Base-by-base conservation (phyloP, 2,888 invertebrate genomes). In the Mythimna albipuncta region DNA sequence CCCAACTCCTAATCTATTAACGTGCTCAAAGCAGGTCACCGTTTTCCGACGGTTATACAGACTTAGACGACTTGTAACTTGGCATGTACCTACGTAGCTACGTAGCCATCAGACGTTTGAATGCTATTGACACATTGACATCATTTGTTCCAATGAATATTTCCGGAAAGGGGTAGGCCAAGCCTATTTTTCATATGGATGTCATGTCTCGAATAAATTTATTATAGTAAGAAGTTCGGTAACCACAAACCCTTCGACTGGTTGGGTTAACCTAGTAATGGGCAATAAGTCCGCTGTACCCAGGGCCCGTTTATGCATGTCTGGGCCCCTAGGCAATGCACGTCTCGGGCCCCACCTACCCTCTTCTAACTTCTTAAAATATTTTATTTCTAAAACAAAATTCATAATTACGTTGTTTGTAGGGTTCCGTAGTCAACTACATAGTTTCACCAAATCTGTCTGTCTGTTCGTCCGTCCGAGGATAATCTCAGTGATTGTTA, bases 11-110 rank as follows among this genome's bases (percentile, higher is more conserved):
- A 91, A 92, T 93, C 92, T 93, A 92, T 93, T 92, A 91, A 91
- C 90, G 87, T 89, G 89, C 90, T 89, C 87, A 89, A 94, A 94
- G 89, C 94, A 91, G 95, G 95, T 95, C 95, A 94, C 92, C 92
- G 87, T 91, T 91, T 91, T 83, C 75, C 78, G 80, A 83, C 85
- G 88, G 75, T 70, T 62, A 59, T 82, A 84, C 76, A 86, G 79
- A 67, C 79, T 77, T 74, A 64, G 64, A 82, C 75, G 71, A 67
- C 64, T 80, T 80, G 78, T 82, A 82, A 69, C 75, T 83, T 84
- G 73, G 75, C 79, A 68, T 19, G 21, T 59, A 55, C 64, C 54
- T 64, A 69, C 26, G 21, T 59, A 62, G 67, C 35, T 55, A 32
- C 69, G 35, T 64, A 79, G 59, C 70, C 47, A 16, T 57, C 35